Percentiles rank a stretch among this genome's conserved stretches.
Evolutionary conservation across 2,797 vertebrate species (phyloP).

Genomic region (Dromococcyx pavoninus): DNA sequence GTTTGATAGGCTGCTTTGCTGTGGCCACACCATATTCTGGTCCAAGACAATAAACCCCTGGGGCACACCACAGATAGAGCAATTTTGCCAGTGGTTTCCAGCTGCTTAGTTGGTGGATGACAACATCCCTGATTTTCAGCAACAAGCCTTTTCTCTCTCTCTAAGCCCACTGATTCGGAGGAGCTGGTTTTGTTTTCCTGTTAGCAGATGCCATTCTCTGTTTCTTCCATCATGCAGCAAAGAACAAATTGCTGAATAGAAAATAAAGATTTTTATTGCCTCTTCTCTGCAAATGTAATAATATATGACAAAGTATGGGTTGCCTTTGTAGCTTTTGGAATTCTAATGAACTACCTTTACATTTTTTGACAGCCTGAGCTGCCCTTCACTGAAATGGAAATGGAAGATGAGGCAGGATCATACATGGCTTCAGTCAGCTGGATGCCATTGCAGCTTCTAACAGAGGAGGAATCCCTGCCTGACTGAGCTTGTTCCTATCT

Average conservation of each 20-base stretch:
- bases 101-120: not conserved
- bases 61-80: not conserved
- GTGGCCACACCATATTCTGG: not conserved
- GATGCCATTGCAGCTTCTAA: not conserved
- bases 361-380: not conserved
- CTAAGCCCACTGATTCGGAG: not conserved
- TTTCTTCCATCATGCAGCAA: not conserved
- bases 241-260: not conserved
- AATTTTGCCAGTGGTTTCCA: not conserved
- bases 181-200: accelerated
- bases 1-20: not conserved
- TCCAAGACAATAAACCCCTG: not conserved
- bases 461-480: not conserved
- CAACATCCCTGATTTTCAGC: not conserved
- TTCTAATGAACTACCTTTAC: not conserved
- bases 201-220: not conserved
- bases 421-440: not conserved
- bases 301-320: not conserved
- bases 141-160: not conserved
- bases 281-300: not conserved
- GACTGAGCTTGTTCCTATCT: not conserved
- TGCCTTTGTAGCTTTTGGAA: not conserved
- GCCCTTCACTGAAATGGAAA: not conserved
- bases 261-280: not conserved
- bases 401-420: not conserved